These are phyloP conservation scores for Calycopis cecrops DNA, from an alignment of 1,140 invertebrate species.

Conservation along the genomic window DNA sequence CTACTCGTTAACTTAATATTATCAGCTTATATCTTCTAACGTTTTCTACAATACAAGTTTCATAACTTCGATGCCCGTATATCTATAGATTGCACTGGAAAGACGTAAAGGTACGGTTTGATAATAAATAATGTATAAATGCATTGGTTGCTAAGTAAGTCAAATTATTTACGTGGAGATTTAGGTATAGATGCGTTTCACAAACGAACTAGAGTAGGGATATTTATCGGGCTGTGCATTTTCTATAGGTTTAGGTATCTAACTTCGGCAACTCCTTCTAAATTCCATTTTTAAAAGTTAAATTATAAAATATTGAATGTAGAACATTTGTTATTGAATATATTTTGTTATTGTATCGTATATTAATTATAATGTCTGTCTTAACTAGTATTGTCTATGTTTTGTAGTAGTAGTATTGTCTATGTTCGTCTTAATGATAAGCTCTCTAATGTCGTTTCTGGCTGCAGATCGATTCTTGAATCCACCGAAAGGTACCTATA, in stretches of 20 bases:
- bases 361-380: background rate
- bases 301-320: conserved; percentile 6
- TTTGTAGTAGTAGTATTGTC: background rate
- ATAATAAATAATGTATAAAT: conserved; percentile 8
- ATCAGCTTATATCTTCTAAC: conserved; percentile 14
- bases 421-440: conserved; percentile 3
- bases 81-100: background rate
- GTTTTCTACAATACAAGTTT: conserved; percentile 8
- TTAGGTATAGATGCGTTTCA: conserved; percentile 19
- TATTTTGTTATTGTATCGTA: conserved; percentile 7
- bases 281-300: conserved; percentile 2
- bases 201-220: conserved; percentile 28
- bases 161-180: conserved; percentile 12
- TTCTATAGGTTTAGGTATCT: conserved; percentile 53
- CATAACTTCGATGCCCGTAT: background rate
- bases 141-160: conserved; percentile 14
- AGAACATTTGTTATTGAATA: conserved; percentile 2
- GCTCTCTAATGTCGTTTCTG: background rate
- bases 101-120: background rate
- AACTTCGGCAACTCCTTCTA: conserved; percentile 10
- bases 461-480: background rate
- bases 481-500: background rate
- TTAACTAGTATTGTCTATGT: background rate
- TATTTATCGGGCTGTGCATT: conserved; percentile 63
- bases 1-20: conserved; percentile 11